These are phyloP conservation scores for Hippolais icterina DNA, from an alignment of 2,113 vertebrate genomes.

Conservation along the genomic window DNA sequence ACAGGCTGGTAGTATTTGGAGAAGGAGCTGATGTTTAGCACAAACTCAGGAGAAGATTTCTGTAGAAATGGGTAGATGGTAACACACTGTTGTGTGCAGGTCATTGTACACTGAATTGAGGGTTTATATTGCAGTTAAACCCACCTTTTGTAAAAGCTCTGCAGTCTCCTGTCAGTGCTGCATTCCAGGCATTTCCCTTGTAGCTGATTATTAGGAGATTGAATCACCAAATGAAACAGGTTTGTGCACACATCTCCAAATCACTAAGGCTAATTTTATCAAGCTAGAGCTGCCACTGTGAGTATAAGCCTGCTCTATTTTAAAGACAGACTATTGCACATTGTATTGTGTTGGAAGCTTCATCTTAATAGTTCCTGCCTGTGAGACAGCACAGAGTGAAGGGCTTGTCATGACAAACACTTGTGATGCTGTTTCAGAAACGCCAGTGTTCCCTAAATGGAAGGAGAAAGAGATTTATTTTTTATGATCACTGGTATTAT, in stretches of 20 bases:
- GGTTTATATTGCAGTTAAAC: neutral
- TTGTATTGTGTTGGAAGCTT: neutral
- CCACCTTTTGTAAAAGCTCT: neutral
- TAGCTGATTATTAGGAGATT: neutral
- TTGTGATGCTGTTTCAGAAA: neutral
- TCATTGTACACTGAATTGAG: neutral
- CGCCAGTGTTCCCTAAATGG: neutral
- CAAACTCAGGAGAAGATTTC: neutral
- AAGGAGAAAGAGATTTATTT: neutral
- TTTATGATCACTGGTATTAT: neutral
- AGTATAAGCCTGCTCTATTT: neutral
- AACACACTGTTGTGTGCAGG: neutral
- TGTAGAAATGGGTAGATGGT: neutral
- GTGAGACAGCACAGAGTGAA: neutral
- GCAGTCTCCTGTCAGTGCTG: neutral
- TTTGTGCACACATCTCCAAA: neutral
- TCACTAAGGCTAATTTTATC: neutral
- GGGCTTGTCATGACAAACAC: neutral
- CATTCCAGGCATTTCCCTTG: neutral
- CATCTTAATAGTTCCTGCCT: neutral
- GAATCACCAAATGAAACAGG: neutral
- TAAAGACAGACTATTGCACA: neutral
- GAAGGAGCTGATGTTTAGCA: neutral
- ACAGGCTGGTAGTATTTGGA: neutral
- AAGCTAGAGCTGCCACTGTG: neutral